Evolutionary conservation across 2,888 invertebrate genomes (phyloP).

Genomic region (Hyposoter didymator): DNA sequence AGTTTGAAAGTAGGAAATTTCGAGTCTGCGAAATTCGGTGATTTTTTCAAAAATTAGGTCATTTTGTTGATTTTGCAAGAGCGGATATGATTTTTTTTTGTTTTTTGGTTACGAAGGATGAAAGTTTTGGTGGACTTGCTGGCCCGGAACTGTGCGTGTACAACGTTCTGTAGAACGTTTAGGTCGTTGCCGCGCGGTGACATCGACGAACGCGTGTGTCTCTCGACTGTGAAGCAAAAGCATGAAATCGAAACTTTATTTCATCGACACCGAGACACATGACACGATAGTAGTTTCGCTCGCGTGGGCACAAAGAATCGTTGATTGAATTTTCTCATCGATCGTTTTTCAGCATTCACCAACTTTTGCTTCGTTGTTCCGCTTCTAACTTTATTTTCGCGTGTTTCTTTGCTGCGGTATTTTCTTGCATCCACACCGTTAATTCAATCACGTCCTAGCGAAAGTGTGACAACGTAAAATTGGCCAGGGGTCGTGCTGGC

Average conservation of each 20-base stretch:
- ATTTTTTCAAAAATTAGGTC: background rate
- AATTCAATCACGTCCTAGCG: conserved; percentile 15
- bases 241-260: conserved; percentile 52
- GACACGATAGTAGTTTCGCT: conserved; percentile 46
- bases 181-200: conserved; percentile 29
- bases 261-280: conserved; percentile 51
- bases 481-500: background rate
- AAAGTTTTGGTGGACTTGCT: conserved; percentile 6
- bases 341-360: conserved; percentile 27
- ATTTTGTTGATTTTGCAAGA: no score
- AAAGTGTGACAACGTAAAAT: conserved; percentile 4
- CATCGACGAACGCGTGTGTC: conserved; percentile 6
- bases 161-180: conserved; percentile 52
- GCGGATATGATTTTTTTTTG: background rate
- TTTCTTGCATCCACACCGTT: conserved; percentile 35
- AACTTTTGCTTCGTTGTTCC: conserved; percentile 25
- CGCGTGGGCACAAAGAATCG: conserved; percentile 48
- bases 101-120: no score
- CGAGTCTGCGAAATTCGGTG: no score
- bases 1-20: background rate
- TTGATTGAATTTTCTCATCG: conserved; percentile 63
- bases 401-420: conserved; percentile 19
- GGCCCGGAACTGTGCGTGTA: no score
- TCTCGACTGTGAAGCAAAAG: background rate
- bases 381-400: conserved; percentile 11